Conservation (phyloP, 30 jellyfish, hydroid and myxozoan genomes). For the Mastigias papua region DNA sequence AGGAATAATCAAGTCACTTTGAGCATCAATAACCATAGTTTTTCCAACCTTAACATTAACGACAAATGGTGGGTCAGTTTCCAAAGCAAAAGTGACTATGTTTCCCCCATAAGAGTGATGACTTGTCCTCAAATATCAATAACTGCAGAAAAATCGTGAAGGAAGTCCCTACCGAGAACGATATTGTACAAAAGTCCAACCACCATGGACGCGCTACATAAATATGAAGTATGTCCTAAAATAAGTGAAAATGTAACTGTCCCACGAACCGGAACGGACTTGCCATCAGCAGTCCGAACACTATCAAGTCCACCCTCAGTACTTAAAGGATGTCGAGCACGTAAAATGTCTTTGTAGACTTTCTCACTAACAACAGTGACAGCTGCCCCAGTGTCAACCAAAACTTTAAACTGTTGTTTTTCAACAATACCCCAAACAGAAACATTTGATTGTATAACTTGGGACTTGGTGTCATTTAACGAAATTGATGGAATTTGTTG, state of each 20-base stretch:
- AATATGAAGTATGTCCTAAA: neutral
- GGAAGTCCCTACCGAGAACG: constrained; percentile 23
- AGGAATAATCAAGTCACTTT: constrained; percentile 19
- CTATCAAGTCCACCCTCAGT: constrained; percentile 30
- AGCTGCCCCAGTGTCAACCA: constrained; percentile 37
- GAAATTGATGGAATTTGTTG: constrained; percentile 17
- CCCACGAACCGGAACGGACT: constrained; percentile 4
- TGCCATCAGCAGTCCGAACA: constrained; percentile 18
- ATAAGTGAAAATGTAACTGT: constrained; percentile 18
- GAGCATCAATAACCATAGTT: constrained; percentile 32
- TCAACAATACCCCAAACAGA: constrained; percentile 37
- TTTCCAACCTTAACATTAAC: constrained; percentile 2
- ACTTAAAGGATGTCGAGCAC: constrained; percentile 30
- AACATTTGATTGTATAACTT: neutral
- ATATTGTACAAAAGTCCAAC: constrained; percentile 15
- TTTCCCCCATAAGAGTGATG: constrained; percentile 1
- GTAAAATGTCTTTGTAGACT: constrained; percentile 10
- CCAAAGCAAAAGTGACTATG: constrained; percentile 9
- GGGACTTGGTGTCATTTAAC: neutral
- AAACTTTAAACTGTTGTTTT: constrained; percentile 19
- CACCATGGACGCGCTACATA: constrained; percentile 10
- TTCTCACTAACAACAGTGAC: constrained; percentile 31
- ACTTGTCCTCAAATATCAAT: constrained; percentile 20
- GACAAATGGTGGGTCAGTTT: neutral
- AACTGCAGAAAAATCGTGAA: constrained; percentile 1